Evolutionary conservation across 2,888 invertebrate genomes (phyloP).

Genomic region (Nasonovia ribisnigri): DNA sequence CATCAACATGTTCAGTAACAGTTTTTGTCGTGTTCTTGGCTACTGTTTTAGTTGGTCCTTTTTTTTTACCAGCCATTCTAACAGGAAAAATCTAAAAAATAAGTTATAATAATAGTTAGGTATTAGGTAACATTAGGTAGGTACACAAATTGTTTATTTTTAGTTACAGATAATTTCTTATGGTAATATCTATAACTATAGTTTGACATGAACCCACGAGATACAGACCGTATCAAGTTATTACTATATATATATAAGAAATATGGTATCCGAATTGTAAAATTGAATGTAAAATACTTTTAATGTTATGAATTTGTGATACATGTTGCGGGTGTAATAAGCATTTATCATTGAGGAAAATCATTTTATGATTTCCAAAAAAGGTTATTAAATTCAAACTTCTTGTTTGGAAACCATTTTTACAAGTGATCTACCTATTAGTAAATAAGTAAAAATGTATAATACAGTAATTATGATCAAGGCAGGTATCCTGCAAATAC

Average conservation of each 20-base stretch:
- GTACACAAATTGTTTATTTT: background rate
- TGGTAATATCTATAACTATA: background rate
- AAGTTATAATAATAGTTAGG: background rate
- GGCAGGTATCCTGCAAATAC: too few species aligned
- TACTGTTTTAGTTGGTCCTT: slow-evolving; percentile 22
- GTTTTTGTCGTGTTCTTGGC: slow-evolving; percentile 30
- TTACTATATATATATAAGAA: background rate
- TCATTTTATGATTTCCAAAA: background rate
- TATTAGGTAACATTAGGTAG: background rate
- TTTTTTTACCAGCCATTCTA: slow-evolving; percentile 59
- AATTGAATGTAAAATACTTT: background rate
- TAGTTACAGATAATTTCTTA: background rate
- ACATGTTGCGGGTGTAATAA: background rate
- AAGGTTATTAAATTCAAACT: too few species aligned
- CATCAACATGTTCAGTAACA: background rate
- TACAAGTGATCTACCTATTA: too few species aligned
- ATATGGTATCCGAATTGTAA: background rate
- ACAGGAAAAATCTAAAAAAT: background rate
- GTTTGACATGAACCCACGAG: too few species aligned
- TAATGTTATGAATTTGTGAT: background rate
- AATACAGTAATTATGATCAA: too few species aligned
- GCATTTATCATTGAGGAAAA: background rate
- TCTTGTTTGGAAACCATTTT: too few species aligned
- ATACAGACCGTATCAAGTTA: background rate
- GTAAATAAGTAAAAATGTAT: too few species aligned